phyloP scores from a whole-genome alignment of 2,888 invertebrate species.

The Acrobasis consociella region DNA sequence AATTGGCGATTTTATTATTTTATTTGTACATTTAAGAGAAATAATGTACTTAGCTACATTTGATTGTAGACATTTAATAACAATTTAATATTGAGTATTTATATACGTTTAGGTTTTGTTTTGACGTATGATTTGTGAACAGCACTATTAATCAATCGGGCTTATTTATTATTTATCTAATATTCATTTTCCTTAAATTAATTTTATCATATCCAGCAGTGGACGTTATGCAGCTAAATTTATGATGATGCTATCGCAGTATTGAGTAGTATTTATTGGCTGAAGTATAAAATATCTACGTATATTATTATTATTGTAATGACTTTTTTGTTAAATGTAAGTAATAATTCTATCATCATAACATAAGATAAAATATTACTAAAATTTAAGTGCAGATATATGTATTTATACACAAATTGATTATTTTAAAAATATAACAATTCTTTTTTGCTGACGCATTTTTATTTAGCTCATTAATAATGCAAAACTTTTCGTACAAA shows the following conservation, averaged over 20 bases:
- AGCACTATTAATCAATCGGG: not conserved
- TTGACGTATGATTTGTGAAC: too few relatives aligned
- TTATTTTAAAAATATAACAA: too few relatives aligned
- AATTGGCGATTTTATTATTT: slow-evolving; percentile 6
- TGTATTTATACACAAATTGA: too few relatives aligned
- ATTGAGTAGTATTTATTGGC: slow-evolving; percentile 11
- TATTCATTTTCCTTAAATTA: not conserved
- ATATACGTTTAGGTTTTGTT: too few relatives aligned
- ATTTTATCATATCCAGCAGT: not conserved
- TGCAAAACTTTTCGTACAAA: too few relatives aligned
- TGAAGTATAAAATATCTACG: slow-evolving; percentile 28
- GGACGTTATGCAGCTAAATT: too few relatives aligned
- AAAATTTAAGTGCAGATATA: too few relatives aligned
- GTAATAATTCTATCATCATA: too few relatives aligned
- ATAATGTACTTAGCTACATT: not conserved
- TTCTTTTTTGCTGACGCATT: too few relatives aligned
- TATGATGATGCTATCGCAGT: too few relatives aligned
- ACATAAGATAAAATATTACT: too few relatives aligned
- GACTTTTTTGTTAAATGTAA: not conserved
- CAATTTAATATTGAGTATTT: not conserved
- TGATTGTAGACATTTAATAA: not conserved
- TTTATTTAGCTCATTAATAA: too few relatives aligned
- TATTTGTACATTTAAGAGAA: slow-evolving; percentile 5
- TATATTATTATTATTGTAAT: slow-evolving; percentile 25
- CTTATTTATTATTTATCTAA: not conserved